Percentiles rank a stretch among this genome's conserved stretches.
phyloP scores from a whole-genome alignment of 2,113 vertebrate genomes.

The Larimichthys crocea region DNA sequence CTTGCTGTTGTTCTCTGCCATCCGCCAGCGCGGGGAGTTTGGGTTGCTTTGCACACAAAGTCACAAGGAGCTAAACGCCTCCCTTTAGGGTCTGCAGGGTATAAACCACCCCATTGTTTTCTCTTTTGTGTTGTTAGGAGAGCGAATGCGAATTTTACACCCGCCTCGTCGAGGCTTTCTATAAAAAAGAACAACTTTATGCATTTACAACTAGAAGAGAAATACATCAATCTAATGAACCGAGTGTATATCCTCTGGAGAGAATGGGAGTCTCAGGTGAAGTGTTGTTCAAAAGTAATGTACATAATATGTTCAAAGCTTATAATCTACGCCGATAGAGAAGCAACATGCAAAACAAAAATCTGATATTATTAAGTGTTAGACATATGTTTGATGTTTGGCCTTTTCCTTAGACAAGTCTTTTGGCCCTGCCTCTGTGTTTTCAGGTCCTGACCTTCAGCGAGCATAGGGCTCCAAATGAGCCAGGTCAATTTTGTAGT shows the following conservation, averaged over 20 bases:
- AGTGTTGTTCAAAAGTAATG: constrained; percentile 29
- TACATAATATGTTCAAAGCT: constrained; percentile 8
- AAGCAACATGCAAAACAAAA: constrained; percentile 12
- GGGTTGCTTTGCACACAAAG: constrained; percentile 79
- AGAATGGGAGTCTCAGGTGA: constrained; percentile 32
- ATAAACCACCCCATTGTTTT: constrained; percentile 74
- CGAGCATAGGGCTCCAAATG: constrained; percentile 66
- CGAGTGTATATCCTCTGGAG: constrained; percentile 30
- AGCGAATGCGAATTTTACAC: constrained; percentile 55
- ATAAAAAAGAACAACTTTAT: constrained; percentile 62
- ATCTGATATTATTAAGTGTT: constrained; percentile 7
- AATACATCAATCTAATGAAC: constrained; percentile 65
- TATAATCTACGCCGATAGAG: constrained; percentile 16
- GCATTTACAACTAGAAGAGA: constrained; percentile 47
- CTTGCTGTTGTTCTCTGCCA: constrained; percentile 67
- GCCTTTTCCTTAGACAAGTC: constrained; percentile 83
- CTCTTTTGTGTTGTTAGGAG: constrained; percentile 68
- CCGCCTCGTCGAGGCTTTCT: constrained; percentile 51
- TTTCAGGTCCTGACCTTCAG: constrained; percentile 89
- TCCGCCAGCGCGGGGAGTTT: constrained; percentile 61
- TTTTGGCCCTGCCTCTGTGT: constrained; percentile 83
- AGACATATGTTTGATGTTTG: constrained; percentile 82
- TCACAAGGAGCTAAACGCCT: constrained; percentile 80
- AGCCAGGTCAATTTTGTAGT: constrained; percentile 90
- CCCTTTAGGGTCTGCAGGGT: constrained; percentile 78